phyloP scores from a whole-genome alignment of 2,888 invertebrate genomes.

The Eugnorisma glareosa region DNA sequence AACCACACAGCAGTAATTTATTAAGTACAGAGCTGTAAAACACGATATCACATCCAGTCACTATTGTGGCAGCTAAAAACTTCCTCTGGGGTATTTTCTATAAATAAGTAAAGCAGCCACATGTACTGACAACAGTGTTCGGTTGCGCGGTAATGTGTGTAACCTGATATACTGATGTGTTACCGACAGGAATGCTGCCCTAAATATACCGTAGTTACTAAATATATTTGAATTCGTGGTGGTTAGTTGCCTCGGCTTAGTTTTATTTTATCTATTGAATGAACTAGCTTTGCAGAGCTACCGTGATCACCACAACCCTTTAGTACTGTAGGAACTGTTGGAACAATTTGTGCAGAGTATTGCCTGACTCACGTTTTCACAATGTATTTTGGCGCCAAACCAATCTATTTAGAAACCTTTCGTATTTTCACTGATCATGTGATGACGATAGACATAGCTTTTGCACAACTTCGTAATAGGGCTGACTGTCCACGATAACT shows the following conservation, averaged over 20 bases:
- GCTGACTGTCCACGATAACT: background rate
- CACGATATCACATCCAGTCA: slow-evolving; percentile 4
- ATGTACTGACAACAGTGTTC: slow-evolving; percentile 51
- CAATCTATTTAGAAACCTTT: background rate
- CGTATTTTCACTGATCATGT: background rate
- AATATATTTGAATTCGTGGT: slow-evolving; percentile 30
- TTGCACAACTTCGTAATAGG: background rate
- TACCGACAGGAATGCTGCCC: slow-evolving; percentile 43
- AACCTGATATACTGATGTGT: slow-evolving; percentile 54
- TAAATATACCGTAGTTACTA: slow-evolving; percentile 48
- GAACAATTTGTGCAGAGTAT: no score
- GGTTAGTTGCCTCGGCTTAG: background rate
- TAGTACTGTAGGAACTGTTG: background rate
- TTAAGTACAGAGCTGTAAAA: background rate
- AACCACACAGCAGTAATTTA: background rate
- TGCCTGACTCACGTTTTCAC: no score
- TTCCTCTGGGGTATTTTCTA: slow-evolving; percentile 43
- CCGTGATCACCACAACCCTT: background rate
- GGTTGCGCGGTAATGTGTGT: slow-evolving; percentile 62
- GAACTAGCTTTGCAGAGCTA: background rate
- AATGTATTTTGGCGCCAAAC: no score
- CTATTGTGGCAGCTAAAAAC: slow-evolving; percentile 14
- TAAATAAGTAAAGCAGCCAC: slow-evolving; percentile 56
- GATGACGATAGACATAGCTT: background rate
- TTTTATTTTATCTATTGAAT: slow-evolving; percentile 14